phyloP scores from a whole-genome alignment of 1,140 invertebrate species.

The Drosophila ohnishii region DNA sequence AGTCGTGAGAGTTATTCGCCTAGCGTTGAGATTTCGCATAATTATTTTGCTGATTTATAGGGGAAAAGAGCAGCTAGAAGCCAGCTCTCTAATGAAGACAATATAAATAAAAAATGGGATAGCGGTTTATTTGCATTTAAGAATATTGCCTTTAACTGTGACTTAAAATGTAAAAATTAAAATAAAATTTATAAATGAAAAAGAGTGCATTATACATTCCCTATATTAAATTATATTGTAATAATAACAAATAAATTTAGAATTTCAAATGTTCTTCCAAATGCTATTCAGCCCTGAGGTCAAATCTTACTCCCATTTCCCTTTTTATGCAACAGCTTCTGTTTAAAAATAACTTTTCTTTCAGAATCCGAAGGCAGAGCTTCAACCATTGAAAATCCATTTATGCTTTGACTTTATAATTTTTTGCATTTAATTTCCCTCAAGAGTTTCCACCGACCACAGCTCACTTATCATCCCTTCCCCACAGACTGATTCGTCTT shows the following conservation, averaged over 20 bases:
- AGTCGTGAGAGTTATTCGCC: slow-evolving; percentile 58
- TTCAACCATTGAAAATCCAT: slow-evolving; percentile 22
- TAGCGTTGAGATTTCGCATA: slow-evolving; percentile 67
- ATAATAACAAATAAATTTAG: neutral
- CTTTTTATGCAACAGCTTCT: neutral
- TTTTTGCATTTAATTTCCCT: slow-evolving; percentile 44
- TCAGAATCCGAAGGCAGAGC: too few relatives aligned
- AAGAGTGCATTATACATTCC: rapidly evolving
- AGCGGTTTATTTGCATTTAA: slow-evolving; percentile 3
- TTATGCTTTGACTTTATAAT: slow-evolving; percentile 12
- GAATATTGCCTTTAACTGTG: too few relatives aligned
- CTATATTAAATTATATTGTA: neutral
- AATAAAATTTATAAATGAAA: neutral
- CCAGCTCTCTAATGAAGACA: slow-evolving; percentile 18
- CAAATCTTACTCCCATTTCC: too few relatives aligned
- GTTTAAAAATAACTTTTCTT: slow-evolving; percentile 10
- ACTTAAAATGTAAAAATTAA: neutral
- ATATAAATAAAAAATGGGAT: neutral
- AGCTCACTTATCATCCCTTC: slow-evolving; percentile 27
- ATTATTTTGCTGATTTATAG: slow-evolving; percentile 75
- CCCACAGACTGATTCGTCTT: slow-evolving; percentile 28
- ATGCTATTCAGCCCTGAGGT: slow-evolving; percentile 3
- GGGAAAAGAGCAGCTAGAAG: slow-evolving; percentile 11
- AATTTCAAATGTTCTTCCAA: neutral
- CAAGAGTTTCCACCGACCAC: slow-evolving; percentile 25